A percentile compares a stretch with the other conserved stretches of the same genome.
phyloP scores from a whole-genome alignment of 2,113 vertebrate genomes.

The Aphyosemion australe region DNA sequence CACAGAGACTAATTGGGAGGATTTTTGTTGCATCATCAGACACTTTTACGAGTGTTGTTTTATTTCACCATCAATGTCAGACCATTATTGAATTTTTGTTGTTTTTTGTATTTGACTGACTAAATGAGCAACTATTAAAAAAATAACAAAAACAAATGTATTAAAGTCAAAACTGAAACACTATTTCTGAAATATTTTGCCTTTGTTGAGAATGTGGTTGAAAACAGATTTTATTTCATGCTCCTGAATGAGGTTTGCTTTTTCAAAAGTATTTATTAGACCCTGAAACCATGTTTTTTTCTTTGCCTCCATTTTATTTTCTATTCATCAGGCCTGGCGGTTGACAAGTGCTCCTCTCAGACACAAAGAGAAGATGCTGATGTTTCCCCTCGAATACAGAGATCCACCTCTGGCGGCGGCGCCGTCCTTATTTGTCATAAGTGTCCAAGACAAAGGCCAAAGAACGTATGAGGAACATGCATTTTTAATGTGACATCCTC shows the following conservation, averaged over 20 bases:
- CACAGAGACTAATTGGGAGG: no score
- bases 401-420: constrained; percentile 57
- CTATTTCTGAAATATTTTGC: no score
- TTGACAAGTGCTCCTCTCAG: constrained; percentile 44
- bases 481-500: constrained; percentile 78
- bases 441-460: constrained; percentile 76
- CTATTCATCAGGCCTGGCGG: constrained; percentile 25
- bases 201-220: no score
- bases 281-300: constrained; percentile 21
- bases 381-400: constrained; percentile 53
- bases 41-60: no score
- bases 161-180: no score
- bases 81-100: no score
- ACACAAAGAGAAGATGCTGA: constrained; percentile 31
- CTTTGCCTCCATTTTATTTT: constrained; percentile 18
- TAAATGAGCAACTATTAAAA: no score
- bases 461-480: constrained; percentile 68
- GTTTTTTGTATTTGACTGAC: no score
- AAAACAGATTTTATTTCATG: not conserved
- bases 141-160: no score
- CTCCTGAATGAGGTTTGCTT: not conserved
- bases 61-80: no score
- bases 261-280: not conserved
- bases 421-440: constrained; percentile 74
- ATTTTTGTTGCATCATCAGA: no score